Evolutionary conservation across 2,888 invertebrate species (phyloP).

Genomic region (Dinocampus coccinellae): DNA sequence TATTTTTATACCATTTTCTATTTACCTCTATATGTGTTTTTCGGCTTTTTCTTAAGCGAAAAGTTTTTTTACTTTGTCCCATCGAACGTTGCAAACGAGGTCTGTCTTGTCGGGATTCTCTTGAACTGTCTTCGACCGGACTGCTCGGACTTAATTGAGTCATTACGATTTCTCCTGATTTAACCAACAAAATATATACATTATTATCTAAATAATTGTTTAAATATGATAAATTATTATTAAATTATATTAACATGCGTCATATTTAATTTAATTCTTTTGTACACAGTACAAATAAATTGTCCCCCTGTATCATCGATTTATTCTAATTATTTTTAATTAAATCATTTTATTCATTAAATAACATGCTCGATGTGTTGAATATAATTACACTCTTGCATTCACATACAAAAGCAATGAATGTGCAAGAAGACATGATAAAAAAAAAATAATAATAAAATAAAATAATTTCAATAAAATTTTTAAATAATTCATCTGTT

Average conservation of each 20-base stretch:
- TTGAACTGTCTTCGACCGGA: conserved; percentile 78
- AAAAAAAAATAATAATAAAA: not conserved
- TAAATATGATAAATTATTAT: conserved; percentile 24
- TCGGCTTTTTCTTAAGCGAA: conserved; percentile 86
- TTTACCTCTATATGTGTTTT: conserved; percentile 78
- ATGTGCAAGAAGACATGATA: not conserved
- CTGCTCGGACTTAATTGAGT: conserved; percentile 83
- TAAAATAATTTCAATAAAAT: too few relatives aligned
- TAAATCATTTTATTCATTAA: not conserved
- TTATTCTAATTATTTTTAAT: not conserved
- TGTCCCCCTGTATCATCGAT: too few relatives aligned
- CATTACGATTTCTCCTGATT: conserved; percentile 83
- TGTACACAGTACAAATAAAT: too few relatives aligned
- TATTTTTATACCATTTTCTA: not conserved
- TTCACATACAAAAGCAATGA: too few relatives aligned
- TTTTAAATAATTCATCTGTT: not conserved
- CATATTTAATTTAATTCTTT: not conserved
- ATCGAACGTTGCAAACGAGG: conserved; percentile 90
- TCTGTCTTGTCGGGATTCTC: conserved; percentile 73
- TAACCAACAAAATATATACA: conserved; percentile 8
- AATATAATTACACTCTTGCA: not conserved
- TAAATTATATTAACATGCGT: not conserved
- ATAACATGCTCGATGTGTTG: not conserved
- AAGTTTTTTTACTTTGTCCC: conserved; percentile 94
- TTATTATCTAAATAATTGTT: not conserved